These are phyloP conservation scores for Caenorhabditis virilis DNA, from an alignment of 2,888 invertebrate species.

Conservation along the genomic window DNA sequence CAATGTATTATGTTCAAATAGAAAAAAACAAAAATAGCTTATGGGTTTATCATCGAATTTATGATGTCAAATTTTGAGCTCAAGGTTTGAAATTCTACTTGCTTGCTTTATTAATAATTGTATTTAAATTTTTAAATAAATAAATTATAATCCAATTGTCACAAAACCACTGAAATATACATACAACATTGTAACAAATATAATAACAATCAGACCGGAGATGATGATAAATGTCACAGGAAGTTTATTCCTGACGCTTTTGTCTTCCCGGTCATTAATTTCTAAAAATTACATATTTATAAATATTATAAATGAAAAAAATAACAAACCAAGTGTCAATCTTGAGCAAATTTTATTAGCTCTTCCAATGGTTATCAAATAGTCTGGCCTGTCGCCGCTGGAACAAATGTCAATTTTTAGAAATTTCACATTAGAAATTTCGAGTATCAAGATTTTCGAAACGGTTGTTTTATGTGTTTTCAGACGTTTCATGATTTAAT, in stretches of 20 bases:
- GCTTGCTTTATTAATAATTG: slow-evolving; percentile 9
- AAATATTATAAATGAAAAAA: slow-evolving; percentile 5
- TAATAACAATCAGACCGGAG: slow-evolving; percentile 13
- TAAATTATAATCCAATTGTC: too few relatives aligned
- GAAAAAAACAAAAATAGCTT: slow-evolving; percentile 7
- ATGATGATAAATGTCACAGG: slow-evolving; percentile 19
- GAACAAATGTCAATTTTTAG: slow-evolving; percentile 11
- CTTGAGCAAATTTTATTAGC: slow-evolving; percentile 30
- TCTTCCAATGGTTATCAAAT: slow-evolving; percentile 34
- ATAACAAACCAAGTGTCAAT: slow-evolving; percentile 26
- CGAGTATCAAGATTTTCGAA: too few relatives aligned
- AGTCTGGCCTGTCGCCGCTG: slow-evolving; percentile 35
- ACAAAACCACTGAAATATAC: slow-evolving; percentile 31
- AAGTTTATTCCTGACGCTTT: slow-evolving; percentile 14
- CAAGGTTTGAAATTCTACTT: too few relatives aligned
- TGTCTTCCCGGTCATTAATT: slow-evolving; percentile 33
- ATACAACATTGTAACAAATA: slow-evolving; percentile 30
- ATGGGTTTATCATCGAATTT: too few relatives aligned
- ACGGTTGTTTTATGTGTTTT: too few relatives aligned
- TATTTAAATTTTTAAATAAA: too few relatives aligned
- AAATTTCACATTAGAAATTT: background rate
- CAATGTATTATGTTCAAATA: too few relatives aligned
- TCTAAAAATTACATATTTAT: slow-evolving; percentile 16
- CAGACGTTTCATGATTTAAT: too few relatives aligned
- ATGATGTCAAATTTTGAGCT: too few relatives aligned